Percentiles rank a stretch among this genome's conserved stretches.
These are phyloP conservation scores for Ganaspis brasiliensis DNA, from an alignment of 2,888 invertebrate species.

Conservation along the genomic window DNA sequence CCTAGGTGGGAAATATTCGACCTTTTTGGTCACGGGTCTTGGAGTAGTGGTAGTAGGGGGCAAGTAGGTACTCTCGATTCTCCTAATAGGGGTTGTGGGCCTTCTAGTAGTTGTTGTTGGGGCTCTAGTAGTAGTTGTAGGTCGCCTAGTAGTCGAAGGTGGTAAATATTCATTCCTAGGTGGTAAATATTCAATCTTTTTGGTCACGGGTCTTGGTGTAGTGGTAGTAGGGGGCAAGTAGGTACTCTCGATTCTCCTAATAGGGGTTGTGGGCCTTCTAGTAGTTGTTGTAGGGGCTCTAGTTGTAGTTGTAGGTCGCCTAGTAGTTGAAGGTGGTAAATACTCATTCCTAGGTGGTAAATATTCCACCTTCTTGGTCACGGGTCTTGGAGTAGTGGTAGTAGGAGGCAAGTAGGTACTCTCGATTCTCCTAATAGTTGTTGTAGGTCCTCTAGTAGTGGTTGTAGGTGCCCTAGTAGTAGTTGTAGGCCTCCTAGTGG, in stretches of 20 bases:
- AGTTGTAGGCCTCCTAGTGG: conserved; percentile 2
- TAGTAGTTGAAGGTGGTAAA: not conserved
- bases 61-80: conserved; percentile 4
- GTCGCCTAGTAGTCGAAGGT: not conserved
- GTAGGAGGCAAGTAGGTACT: not conserved
- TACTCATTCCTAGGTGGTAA: no score
- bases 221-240: not conserved
- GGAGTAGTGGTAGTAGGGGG: not conserved
- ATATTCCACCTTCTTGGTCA: not conserved
- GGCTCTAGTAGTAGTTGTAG: not conserved
- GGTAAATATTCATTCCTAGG: not conserved
- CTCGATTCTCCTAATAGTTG: not conserved
- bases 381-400: not conserved
- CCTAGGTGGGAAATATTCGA: no score
- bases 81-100: no score
- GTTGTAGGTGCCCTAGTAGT: not conserved
- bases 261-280: not conserved
- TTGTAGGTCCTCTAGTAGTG: not conserved
- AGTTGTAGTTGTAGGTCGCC: conserved; percentile 2
- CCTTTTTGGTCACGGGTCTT: not conserved
- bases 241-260: not conserved
- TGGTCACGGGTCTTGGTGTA: not conserved
- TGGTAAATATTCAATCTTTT: not conserved
- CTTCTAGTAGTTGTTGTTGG: not conserved
- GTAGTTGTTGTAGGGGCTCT: not conserved